A percentile compares a stretch with the other conserved stretches of the same genome.
phyloP scores from a whole-genome alignment of 2,888 invertebrate species.

The Athalia rosae region DNA sequence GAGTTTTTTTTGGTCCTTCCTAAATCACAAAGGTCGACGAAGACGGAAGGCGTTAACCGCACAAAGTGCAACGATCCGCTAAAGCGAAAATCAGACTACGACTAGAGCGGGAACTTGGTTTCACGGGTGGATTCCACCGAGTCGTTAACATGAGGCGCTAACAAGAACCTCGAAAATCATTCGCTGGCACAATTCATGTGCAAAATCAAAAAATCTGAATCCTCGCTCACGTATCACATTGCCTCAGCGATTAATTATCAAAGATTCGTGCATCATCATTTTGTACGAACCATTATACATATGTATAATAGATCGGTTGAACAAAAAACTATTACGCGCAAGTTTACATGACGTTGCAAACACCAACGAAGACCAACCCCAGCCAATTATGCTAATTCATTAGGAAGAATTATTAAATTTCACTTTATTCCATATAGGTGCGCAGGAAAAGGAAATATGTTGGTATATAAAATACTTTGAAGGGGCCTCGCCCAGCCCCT shows the following conservation, averaged over 20 bases:
- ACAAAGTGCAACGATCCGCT: constrained; percentile 36
- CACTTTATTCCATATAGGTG: not conserved
- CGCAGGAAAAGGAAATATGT: constrained; percentile 1
- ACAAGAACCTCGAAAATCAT: constrained; percentile 8
- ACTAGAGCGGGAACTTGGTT: constrained; percentile 24
- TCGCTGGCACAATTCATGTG: constrained; percentile 10
- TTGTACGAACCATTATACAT: not conserved
- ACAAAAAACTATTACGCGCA: not conserved
- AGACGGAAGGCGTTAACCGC: constrained; percentile 20
- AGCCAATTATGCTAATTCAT: constrained; percentile 24
- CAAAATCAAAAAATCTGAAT: not conserved
- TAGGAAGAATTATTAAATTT: not conserved
- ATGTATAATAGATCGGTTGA: not conserved
- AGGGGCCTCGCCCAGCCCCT: constrained; percentile 16
- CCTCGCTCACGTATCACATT: not conserved
- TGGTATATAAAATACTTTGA: not conserved
- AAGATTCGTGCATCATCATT: not conserved
- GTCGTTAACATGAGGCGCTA: not conserved
- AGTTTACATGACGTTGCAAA: not conserved
- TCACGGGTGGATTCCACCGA: not conserved
- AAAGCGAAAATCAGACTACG: constrained; percentile 35
- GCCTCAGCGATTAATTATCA: too few relatives aligned
- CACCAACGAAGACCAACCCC: not conserved
- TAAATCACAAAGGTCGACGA: constrained; percentile 39
- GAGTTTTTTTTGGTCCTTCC: constrained; percentile 41